A percentile compares a stretch with the other conserved stretches of the same genome.
Conservation (phyloP, 1,140 invertebrate genomes). For the Drosophila bifasciata region DNA sequence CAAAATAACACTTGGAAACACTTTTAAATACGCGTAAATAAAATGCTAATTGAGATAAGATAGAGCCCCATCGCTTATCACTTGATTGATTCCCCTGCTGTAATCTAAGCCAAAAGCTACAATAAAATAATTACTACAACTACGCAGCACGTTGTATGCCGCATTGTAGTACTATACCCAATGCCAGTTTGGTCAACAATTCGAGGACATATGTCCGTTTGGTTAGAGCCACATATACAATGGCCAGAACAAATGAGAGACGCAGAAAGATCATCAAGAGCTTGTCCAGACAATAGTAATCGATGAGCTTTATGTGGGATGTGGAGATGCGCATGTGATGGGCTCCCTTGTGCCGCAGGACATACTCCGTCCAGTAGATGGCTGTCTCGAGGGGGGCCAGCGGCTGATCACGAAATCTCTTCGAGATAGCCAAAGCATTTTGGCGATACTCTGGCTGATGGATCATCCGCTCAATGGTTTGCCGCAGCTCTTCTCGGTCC, state of each 20-base stretch:
- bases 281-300: conserved; percentile 86
- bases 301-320: conserved; percentile 85
- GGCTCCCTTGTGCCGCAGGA: conserved; percentile 86
- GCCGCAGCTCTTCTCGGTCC: conserved; percentile 27
- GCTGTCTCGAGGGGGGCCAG: conserved; percentile 87
- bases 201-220: conserved; percentile 16
- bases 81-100: neutral
- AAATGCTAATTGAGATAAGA: conserved; percentile 28
- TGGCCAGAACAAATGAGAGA: conserved; percentile 11
- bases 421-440: conserved; percentile 85
- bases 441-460: conserved; percentile 55
- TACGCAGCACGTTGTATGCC: neutral
- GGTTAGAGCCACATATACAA: conserved; percentile 23
- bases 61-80: conserved; percentile 16
- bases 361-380: conserved; percentile 89
- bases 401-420: conserved; percentile 87
- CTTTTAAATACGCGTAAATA: conserved; percentile 1
- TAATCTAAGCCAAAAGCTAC: conserved; percentile 12
- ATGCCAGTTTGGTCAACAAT: neutral
- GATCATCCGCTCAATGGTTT: conserved; percentile 44
- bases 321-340: conserved; percentile 84
- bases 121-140: conserved; percentile 16
- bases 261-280: conserved; percentile 39
- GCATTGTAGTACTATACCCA: neutral
- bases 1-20: neutral